A percentile compares a stretch with the other conserved stretches of the same genome.
Evolutionary conservation across 2,888 invertebrate species (phyloP).

Genomic region (Philhelius pedissequus): DNA sequence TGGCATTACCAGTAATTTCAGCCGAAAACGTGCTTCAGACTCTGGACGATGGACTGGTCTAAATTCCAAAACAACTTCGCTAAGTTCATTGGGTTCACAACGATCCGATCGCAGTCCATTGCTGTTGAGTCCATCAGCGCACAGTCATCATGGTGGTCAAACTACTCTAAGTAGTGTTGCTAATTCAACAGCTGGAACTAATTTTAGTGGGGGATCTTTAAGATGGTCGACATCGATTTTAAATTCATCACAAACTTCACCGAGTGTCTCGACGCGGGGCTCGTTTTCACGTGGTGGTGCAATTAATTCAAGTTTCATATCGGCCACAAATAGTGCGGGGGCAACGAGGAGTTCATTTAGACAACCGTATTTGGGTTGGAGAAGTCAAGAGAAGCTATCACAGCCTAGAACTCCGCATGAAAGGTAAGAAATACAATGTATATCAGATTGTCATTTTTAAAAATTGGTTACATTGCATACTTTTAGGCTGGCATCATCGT

Average conservation of each 20-base stretch:
- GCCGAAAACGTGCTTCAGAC: slow-evolving; percentile 88
- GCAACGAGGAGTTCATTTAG: slow-evolving; percentile 84
- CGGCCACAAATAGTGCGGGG: slow-evolving; percentile 84
- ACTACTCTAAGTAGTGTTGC: slow-evolving; percentile 65
- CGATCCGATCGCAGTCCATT: slow-evolving; percentile 79
- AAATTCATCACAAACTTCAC: slow-evolving; percentile 87
- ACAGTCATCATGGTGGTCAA: slow-evolving; percentile 79
- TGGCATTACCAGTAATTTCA: slow-evolving; percentile 83
- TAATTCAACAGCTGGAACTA: slow-evolving; percentile 44
- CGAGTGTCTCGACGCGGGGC: slow-evolving; percentile 86
- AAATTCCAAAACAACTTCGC: slow-evolving; percentile 91
- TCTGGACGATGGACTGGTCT: slow-evolving; percentile 83
- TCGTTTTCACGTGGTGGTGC: slow-evolving; percentile 83
- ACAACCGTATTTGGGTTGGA: slow-evolving; percentile 94
- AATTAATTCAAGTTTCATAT: slow-evolving; percentile 79
- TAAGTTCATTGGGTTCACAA: slow-evolving; percentile 85
- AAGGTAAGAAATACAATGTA: slow-evolving; percentile 78
- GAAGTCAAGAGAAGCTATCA: slow-evolving; percentile 90
- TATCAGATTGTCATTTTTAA: neutral
- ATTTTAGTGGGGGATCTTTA: slow-evolving; percentile 74
- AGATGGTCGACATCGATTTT: slow-evolving; percentile 87
- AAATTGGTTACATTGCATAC: neutral
- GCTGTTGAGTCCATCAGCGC: slow-evolving; percentile 78
- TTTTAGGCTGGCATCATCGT: slow-evolving; percentile 83
- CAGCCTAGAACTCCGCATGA: slow-evolving; percentile 92